Evolutionary conservation across 2,888 invertebrate species (phyloP).

Genomic region (Hydrotaea cyrtoneurina): DNA sequence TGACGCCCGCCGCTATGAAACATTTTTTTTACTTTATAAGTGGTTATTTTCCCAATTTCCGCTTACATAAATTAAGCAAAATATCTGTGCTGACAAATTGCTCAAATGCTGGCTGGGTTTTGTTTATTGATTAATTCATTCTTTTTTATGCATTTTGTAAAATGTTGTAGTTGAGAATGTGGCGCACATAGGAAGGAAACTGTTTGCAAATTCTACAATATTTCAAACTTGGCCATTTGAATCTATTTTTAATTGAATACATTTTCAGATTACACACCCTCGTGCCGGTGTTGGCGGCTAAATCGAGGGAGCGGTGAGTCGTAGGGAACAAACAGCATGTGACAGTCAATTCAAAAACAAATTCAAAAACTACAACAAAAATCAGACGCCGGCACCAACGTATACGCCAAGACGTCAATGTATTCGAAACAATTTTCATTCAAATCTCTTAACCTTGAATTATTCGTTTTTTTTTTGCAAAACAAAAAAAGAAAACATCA

Average conservation of each 20-base stretch:
- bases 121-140: background rate
- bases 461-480: background rate
- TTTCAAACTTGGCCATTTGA: background rate
- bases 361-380: background rate
- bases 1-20: no score
- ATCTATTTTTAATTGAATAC: background rate
- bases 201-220: background rate
- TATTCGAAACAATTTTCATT: slow-evolving; percentile 29
- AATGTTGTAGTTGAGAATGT: background rate
- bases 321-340: no score
- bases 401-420: slow-evolving; percentile 16
- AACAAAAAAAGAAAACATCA: background rate
- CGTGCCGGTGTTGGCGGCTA: background rate
- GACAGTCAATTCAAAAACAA: background rate
- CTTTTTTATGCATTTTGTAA: background rate
- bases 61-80: background rate
- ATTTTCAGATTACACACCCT: slow-evolving; percentile 3
- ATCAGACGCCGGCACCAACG: background rate
- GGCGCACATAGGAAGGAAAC: background rate
- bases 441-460: slow-evolving; percentile 50
- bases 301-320: background rate
- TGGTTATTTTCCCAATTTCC: background rate
- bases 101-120: background rate
- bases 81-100: background rate
- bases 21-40: no score